Base-by-base conservation (phyloP, 2,888 invertebrate genomes). In the Galerucella pusilla region DNA sequence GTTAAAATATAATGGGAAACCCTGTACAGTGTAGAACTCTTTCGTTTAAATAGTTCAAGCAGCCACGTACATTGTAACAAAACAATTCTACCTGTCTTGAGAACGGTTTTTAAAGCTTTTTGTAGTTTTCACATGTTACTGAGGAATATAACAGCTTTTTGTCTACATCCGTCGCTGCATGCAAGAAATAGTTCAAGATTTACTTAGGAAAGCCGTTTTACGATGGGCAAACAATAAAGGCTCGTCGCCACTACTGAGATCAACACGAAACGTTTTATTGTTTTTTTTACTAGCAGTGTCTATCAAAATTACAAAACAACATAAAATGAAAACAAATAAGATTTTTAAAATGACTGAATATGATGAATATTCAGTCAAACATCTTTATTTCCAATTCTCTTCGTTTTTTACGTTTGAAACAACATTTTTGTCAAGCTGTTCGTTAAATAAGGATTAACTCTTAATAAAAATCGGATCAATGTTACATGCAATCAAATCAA, bases 71-170 rank as follows among this genome's bases (percentile, higher is more conserved):
- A 65, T 65, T 46, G 12, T 65, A 46, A 65, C 63, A 45, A 66
- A 72, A 66, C 42, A 67, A 49, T 59, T 76, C 74, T 76, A 76
- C 76, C 76, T 76, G 76, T 74, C 46, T 68, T 57, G 14, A 68
- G 25, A 73, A 68, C 57, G 25, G 46, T 68, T 73, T 75, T 75
- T 75, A 71, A 68, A 64, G 25, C 73, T 69, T 73, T 75, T 73
- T 74, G 70, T 74, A 70, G 71, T 84, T 84, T 85, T 85, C 85
- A 85, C 85, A 85, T 85, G 78, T 85, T 83, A 80, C 81, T 81
- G 85, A 81, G 79, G 83, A 85, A 85, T 84, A 81, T 80, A 82
- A 81, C 83, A 83, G 80, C 82, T 83, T 77, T 82, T 79, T 72
- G 70, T 69, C 63, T 63, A 70, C 70, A 70, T 64, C 63, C 65